Base-by-base conservation (phyloP, 2,113 vertebrate species). In the Morphnarchus princeps region DNA sequence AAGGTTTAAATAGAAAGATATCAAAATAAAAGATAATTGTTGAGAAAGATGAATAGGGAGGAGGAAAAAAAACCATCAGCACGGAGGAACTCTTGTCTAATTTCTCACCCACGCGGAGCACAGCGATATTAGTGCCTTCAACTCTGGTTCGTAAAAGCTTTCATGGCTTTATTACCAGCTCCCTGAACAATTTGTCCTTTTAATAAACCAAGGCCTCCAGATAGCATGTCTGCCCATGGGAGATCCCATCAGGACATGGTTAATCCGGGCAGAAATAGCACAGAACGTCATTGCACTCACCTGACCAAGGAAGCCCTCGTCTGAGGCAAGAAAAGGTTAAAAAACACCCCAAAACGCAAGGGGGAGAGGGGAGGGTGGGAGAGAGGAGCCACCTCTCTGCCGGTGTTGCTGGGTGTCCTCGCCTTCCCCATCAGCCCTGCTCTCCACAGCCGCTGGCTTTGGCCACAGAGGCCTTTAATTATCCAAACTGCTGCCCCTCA, bases 1-100 rank as follows among this genome's bases (percentile, higher is more conserved):
- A 83, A 89, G 95, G 92, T 92, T 97, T 96, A 97, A 97, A 97
- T 96, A 97, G 97, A 96, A 96, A 95, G 96, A 83, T 97, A 97
- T 97, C 95, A 97, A 97, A 97, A 97, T 96, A 97, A 90, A 96
- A 95, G 96, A 95, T 97, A 97, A 97, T 97, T 92, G 94, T 97
- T 85, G 78, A 94, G 96, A 92, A 95, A 96, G 82, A 96, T 96
- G 97, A 97, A 96, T 92, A 82, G 57, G 31, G 71, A 85, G 90
- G 79, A 72, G 57, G 45, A 3, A 52, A 36, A 81, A 52, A 65
- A 72, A 50, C 38, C 66, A 73, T 87, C 89, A 80, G 92, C 85
- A 80, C 7, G 67, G 92, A 94, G 93, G 74, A 97, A 97, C 93
- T 97, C 94, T 94, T 96, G 96, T 95, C 96, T 98, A 85, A 97